Conservation (phyloP, 2,113 vertebrate genomes). For the Calidris pugnax region DNA sequence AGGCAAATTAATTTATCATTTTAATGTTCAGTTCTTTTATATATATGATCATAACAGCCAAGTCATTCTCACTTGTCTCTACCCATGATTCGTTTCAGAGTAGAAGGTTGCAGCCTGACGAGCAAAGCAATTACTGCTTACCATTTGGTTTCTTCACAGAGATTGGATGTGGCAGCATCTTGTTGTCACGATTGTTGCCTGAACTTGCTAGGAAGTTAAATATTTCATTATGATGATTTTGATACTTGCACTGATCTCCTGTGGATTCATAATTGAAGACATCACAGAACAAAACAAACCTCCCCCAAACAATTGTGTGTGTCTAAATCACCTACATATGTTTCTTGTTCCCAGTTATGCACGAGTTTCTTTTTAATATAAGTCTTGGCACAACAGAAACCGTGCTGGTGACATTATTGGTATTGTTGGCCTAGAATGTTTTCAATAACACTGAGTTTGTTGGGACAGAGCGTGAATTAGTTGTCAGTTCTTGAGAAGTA, state of each 20-base stretch:
- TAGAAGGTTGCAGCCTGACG: not conserved
- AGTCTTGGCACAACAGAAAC: constrained; percentile 52
- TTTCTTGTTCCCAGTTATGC: not conserved
- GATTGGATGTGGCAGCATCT: not conserved
- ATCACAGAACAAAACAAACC: constrained; percentile 15
- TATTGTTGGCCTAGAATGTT: constrained; percentile 20
- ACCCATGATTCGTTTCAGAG: not conserved
- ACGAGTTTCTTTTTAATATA: constrained; percentile 34
- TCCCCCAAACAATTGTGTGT: not conserved
- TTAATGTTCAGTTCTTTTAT: not conserved
- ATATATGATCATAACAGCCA: not conserved
- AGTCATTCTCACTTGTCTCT: not conserved
- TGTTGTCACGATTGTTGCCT: not conserved
- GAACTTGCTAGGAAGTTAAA: not conserved
- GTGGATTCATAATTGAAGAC: not conserved
- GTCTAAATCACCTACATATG: constrained; percentile 39
- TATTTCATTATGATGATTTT: not conserved
- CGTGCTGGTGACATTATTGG: constrained; percentile 8
- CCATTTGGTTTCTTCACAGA: not conserved
- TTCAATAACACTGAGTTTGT: constrained; percentile 55
- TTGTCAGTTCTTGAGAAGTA: constrained; percentile 53
- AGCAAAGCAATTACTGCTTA: not conserved
- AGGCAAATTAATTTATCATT: not conserved
- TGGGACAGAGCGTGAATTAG: constrained; percentile 35
- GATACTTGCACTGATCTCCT: not conserved